Evolutionary conservation across 2,113 vertebrate species (phyloP), one percentile per base, ranked within the genome.

Genomic region (Percina caprodes): DNA sequence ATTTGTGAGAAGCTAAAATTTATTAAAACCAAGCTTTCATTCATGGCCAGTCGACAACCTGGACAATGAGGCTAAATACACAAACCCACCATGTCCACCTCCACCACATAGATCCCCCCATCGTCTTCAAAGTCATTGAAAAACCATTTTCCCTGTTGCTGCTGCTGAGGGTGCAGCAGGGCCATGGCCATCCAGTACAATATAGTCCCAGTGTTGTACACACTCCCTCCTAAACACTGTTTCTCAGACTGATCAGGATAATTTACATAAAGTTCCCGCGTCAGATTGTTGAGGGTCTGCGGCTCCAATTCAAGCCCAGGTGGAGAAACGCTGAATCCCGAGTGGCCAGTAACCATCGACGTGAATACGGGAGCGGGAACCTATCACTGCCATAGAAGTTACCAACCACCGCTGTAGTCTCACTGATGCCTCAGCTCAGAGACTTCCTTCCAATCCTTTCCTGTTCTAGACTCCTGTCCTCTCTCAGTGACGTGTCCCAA

Each of bases 121-220:
- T 94, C 93, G 6, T 96, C 93, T 45, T 95, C 95, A 90, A 95
- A 95, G 83, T 95, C 92, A 1, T 95, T 9, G 11, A 92, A 79
- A 71, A 92, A 92, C 76, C 69, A 91, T 14, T 86, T 46, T 24
- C 11, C n/a, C n/a, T 86, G 82, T 5, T 79, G 80, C 62, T 78
- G 85, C 56, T 58, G 85, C 0, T 69, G 87, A 0, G 76, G 90
- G 77, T 93, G 93, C 84, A 95, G 92, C 66, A 94, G 70, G 75
- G 62, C 92, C 92, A 94, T 88, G 84, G 69, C 78, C 75, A 67
- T 68, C 49, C 69, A 74, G 15, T 21, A 11, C 49, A 35, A 21
- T 26, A 3, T 0, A 5, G 35, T 74, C 30, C 69, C 19, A 45
- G 26, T 15, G 5, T 39, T 14, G 23, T 2, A 33, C 21, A 33